These are phyloP conservation scores for Hydrocynus forskahlii DNA, from an alignment of 2,797 vertebrate species.

Conservation along the genomic window DNA sequence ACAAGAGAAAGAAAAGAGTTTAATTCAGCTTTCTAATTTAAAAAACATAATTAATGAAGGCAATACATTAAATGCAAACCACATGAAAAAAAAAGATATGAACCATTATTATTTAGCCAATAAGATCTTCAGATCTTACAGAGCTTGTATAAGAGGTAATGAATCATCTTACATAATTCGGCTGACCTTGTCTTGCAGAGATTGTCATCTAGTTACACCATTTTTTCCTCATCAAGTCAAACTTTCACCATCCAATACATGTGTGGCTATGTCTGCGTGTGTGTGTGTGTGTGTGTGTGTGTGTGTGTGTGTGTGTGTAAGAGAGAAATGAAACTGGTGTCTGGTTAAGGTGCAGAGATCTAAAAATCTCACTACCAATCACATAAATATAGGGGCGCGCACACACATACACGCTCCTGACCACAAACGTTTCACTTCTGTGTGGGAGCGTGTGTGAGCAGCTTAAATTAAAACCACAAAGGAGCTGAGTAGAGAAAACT, in stretches of 20 bases:
- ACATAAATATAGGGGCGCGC: slow-evolving; percentile 52
- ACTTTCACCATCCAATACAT: slow-evolving; percentile 22
- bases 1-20: slow-evolving; percentile 7
- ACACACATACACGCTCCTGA: slow-evolving; percentile 47
- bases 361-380: slow-evolving; percentile 61
- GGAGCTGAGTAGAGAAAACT: slow-evolving; percentile 48
- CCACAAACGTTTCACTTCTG: slow-evolving; percentile 64
- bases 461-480: slow-evolving; percentile 68
- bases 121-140: not conserved
- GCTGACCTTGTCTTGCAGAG: not conserved
- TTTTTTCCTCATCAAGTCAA: slow-evolving; percentile 20
- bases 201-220: slow-evolving; percentile 1
- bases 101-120: slow-evolving; percentile 9
- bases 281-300: not conserved
- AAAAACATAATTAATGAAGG: not conserved
- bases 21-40: not conserved
- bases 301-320: not conserved
- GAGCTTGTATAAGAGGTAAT: not conserved
- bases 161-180: not conserved
- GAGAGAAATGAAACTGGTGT: slow-evolving; percentile 70
- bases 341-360: slow-evolving; percentile 61
- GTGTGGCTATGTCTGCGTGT: not conserved
- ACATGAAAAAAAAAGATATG: not conserved
- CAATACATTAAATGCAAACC: not conserved
- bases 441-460: slow-evolving; percentile 62